Evolutionary conservation across 1,140 invertebrate species (phyloP), one percentile per base, ranked within the genome.

Genomic region (Hylyphantes graminicola): DNA sequence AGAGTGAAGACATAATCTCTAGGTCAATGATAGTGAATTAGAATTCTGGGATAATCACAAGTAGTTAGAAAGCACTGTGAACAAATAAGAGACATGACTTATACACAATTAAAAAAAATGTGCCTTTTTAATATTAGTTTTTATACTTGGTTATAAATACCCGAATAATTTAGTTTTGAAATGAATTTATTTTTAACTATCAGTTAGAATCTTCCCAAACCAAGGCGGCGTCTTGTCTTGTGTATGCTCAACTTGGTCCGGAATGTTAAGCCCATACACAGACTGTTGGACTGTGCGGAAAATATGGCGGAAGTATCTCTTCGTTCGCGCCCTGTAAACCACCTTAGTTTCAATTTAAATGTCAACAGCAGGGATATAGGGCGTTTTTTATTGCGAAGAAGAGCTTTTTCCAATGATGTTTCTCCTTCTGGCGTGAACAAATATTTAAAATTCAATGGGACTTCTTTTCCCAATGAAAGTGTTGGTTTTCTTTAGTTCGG

Each of bases 291-390:
- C 21, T 67, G n/a, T 17, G 64, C 64, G 64, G 3, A 15, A 67
- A 21, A 21, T 11, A 67, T 19, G 21, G 35, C n/a, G 35, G n/a
- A 21, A 61, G 0, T 50, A n/a, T 63, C 53, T 48, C 19, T 63
- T 19, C 19, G 50, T 51, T 63, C 48, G 12, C n/a, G 48, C 59
- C 54, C 48, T 74, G 74, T 76, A 64, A 76, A 76, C 59, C 57
- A 76, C 11, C 74, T 76, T 17, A 61, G 48, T 76, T 76, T 76
- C 74, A 76, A 64, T 76, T 76, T 76, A 76, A 76, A 76, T 63
- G 59, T 76, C 74, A 76, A 64, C 74, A 59, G 15, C 15, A 63
- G 4, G 35, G 48, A n/a, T 12, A n/a, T 19, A 64, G 50, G 21
- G 13, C 17, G 55, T n/a, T 17, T 63, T 76, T 76, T 76, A 76